A percentile compares a stretch with the other conserved stretches of the same genome.
These are phyloP conservation scores for Drosophila pruinosa DNA, from an alignment of 1,140 invertebrate species.

Conservation along the genomic window DNA sequence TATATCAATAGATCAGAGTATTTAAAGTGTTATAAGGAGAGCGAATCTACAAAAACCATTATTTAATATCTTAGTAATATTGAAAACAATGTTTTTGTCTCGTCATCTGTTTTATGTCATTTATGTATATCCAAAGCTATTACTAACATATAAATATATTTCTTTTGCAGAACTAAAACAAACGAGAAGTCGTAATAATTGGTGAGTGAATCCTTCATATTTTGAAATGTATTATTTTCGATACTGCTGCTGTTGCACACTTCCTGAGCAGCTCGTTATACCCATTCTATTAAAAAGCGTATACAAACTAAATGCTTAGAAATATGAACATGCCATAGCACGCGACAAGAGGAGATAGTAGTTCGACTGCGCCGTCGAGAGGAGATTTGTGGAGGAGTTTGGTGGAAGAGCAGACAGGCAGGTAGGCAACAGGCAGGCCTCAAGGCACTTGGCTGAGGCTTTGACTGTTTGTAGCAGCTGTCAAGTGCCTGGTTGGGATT, in stretches of 20 bases:
- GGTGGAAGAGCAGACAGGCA: background rate
- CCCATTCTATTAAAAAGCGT: slow-evolving; percentile 2
- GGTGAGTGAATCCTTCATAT: background rate
- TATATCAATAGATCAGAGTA: background rate
- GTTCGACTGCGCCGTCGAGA: slow-evolving; percentile 41
- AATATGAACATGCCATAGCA: slow-evolving; percentile 67
- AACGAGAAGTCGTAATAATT: background rate
- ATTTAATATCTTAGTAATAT: too few species aligned
- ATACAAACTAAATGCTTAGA: slow-evolving; percentile 45
- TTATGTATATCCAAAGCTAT: too few species aligned
- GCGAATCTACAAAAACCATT: background rate
- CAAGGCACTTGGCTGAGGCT: slow-evolving; percentile 64
- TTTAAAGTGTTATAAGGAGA: background rate
- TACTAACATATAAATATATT: too few species aligned
- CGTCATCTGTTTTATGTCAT: too few species aligned
- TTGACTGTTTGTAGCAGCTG: slow-evolving; percentile 50
- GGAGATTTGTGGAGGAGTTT: slow-evolving; percentile 9
- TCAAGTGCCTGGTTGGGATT: slow-evolving; percentile 69
- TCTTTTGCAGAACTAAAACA: too few species aligned
- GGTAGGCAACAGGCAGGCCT: slow-evolving; percentile 46
- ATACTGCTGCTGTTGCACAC: background rate
- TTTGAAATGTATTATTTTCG: background rate
- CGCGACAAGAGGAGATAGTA: slow-evolving; percentile 72
- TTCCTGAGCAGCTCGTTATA: background rate
- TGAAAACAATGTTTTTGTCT: too few species aligned